These are phyloP conservation scores for Nothura maculosa DNA, from an alignment of 2,797 vertebrate species.

Conservation along the genomic window DNA sequence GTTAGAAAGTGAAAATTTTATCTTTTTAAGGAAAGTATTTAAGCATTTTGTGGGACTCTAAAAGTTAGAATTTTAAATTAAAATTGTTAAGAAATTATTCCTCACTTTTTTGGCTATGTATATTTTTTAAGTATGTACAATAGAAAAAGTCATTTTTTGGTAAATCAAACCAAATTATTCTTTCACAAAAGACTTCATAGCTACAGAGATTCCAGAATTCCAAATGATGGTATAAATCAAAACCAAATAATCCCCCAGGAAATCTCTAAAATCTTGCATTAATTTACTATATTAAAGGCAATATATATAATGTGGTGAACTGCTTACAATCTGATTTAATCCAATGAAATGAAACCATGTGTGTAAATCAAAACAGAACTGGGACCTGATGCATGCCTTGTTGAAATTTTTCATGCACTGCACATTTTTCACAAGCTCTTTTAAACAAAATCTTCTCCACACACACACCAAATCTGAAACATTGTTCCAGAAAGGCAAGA, in stretches of 20 bases:
- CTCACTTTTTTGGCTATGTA: not conserved
- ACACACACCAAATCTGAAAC: not conserved
- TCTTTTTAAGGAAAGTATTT: not conserved
- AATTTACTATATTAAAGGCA: constrained; percentile 21
- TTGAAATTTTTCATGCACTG: not conserved
- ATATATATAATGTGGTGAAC: not conserved
- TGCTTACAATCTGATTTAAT: constrained; percentile 35
- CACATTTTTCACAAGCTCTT: not conserved
- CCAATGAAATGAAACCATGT: not conserved
- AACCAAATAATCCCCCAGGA: not conserved
- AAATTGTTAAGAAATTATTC: not conserved
- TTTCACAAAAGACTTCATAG: not conserved
- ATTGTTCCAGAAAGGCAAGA: not conserved
- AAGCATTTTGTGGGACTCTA: not conserved
- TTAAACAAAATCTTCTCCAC: not conserved
- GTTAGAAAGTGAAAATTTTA: not conserved
- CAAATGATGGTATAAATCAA: constrained; percentile 22
- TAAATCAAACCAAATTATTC: not conserved
- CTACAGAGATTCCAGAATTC: not conserved
- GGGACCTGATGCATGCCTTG: not conserved
- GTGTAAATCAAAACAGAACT: not conserved
- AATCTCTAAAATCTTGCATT: constrained; percentile 39
- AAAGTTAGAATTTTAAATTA: not conserved
- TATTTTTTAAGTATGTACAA: not conserved
- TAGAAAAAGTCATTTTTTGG: not conserved